Base-by-base conservation (phyloP, 1,140 invertebrate species). In the Tenebrio molitor region DNA sequence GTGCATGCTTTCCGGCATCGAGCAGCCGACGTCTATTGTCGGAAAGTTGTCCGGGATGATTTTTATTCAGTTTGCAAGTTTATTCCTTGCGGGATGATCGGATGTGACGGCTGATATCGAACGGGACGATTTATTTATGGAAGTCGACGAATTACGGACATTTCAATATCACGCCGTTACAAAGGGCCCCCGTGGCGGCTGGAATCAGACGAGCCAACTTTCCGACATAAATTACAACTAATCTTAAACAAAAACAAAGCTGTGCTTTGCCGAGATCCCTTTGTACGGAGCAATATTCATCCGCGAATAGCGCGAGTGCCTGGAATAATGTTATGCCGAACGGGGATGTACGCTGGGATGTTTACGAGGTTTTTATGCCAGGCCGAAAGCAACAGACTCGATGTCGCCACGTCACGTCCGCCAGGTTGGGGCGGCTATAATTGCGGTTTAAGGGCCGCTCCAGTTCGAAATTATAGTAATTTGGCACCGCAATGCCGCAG, bases 191-290 rank as follows among this genome's bases (percentile, higher is more conserved):
- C 50, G 23, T 58, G 23, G 12, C 50, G 50, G 50, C 50, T 10
- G n/a, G 50, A 58, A 58, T 25, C 50, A 58, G 19, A 58, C 17
- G 17, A 53, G 21, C 46, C 21, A 53, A 58, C 50, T 58, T 58
- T 58, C 25, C 16, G 23, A 29, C 50, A 58, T 58, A 58, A 58
- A 58, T 58, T 58, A 58, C 12, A 58, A 58, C 50, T 58, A 29
- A 58, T 58, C 50, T 58, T 58, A 58, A 58, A 58, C 50, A 58
- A 58, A 58, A 58, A 58, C 50, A 58, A 58, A 58, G 23, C 44
- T 17, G 19, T 19, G 50, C 50, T 29, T 29, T 58, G 23, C 50
- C 19, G n/a, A 58, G 23, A 3, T 25, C 50, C 23, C 23, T 58
- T 29, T 58, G 23, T 58, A 58, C 50, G 23, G 29, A 14, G 21